These are phyloP conservation scores for Xanthia togata DNA, from an alignment of 2,888 invertebrate species.

Conservation along the genomic window DNA sequence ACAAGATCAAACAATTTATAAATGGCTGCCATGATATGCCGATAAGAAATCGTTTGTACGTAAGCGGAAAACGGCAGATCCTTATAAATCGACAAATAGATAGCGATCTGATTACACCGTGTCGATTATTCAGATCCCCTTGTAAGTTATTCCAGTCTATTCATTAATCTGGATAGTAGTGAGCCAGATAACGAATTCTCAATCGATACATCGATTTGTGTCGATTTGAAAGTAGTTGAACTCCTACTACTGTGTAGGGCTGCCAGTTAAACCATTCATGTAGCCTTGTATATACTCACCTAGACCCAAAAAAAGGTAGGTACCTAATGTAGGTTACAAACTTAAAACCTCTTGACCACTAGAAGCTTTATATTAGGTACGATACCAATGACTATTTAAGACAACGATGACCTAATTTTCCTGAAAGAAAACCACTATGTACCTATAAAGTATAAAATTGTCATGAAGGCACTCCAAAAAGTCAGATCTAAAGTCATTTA, in stretches of 20 bases:
- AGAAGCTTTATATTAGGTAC: background rate
- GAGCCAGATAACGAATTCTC: slow-evolving; percentile 84
- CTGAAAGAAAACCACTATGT: background rate
- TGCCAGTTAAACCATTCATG: slow-evolving; percentile 55
- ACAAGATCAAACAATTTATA: slow-evolving; percentile 67
- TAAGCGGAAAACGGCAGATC: slow-evolving; percentile 84
- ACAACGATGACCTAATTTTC: background rate
- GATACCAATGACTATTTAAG: background rate
- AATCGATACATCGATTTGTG: slow-evolving; percentile 83
- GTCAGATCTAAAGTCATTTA: background rate
- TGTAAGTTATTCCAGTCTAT: slow-evolving; percentile 88
- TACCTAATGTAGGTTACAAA: background rate
- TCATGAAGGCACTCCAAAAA: background rate
- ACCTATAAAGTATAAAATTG: background rate
- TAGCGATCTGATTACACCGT: slow-evolving; percentile 87
- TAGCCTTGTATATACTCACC: background rate
- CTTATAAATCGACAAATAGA: slow-evolving; percentile 87
- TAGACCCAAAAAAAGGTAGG: background rate
- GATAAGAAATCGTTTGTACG: slow-evolving; percentile 65
- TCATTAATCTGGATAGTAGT: slow-evolving; percentile 85
- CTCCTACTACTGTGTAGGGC: slow-evolving; percentile 74
- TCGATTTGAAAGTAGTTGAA: slow-evolving; percentile 80
- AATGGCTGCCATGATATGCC: slow-evolving; percentile 57
- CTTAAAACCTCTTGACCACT: background rate
- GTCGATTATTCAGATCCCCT: slow-evolving; percentile 88